Base-by-base conservation (phyloP, 2,888 invertebrate species). In the Hirtodrosophila trivittata region DNA sequence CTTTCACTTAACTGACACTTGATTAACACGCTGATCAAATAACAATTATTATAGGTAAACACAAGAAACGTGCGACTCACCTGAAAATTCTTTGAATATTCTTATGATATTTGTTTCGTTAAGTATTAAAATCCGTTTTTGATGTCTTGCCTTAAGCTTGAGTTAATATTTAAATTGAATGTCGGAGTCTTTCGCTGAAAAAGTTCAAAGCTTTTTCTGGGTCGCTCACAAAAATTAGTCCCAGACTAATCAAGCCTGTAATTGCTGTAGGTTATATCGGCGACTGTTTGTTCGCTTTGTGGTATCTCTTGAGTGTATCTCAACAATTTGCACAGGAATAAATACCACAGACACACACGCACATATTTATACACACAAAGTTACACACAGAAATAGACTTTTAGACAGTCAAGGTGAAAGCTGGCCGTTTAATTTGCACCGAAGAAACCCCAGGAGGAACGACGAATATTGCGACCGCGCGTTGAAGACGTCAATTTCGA, bases 401-500 rank as follows among this genome's bases (percentile, higher is more conserved):
- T 21, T 10, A 43, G 32, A 18, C 13, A 49, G 30, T 3, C 21
- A 51, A 63, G 55, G 51, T 52, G 49, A 52, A 67, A 64, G 56
- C 67, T 56, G 59, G 55, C 41, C 57, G 65, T 56, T 66, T 54
- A 62, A 67, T 75, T 67, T 66, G 37, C 75, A 60, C 62, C 49
- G 60, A 28, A 35, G 45, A 43, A 52, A 49, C 26, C 57, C 62
- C 63, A 63, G 59, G 57, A 75, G 68, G 50, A 73, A 62, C 66
- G 66, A 12, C 71, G 82, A 60, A 59, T 72, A 73, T 76, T 76
- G 66, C 80, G 75, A 87, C 89, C 86, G 87, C 74, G 70, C 87
- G 78, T 69, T 80, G 58, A 76, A 87, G 83, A 88, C 86, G 87
- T 87, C 88, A 87, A 87, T 87, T 88, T 87, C 72, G 75, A 83